These are phyloP conservation scores for Pao palembangensis DNA, from an alignment of 2,113 vertebrate genomes.

Conservation along the genomic window DNA sequence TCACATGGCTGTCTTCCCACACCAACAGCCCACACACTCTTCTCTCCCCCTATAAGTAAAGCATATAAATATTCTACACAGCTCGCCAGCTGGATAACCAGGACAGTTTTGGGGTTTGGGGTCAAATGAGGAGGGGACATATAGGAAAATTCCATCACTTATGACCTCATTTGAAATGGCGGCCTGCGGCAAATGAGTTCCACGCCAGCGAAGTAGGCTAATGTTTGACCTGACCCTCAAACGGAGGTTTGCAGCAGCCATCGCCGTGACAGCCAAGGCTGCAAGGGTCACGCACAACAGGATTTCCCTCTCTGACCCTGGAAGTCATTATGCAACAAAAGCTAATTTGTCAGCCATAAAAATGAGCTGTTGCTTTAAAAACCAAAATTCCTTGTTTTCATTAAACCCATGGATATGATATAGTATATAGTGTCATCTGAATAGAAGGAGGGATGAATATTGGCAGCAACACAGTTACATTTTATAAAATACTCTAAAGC, in stretches of 20 bases:
- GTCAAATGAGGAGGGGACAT: conserved; percentile 10
- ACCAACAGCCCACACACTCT: conserved; percentile 17
- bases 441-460: too few relatives aligned
- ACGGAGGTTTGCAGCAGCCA: conserved; percentile 20
- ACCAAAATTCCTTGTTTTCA: too few relatives aligned
- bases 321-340: conserved; percentile 24
- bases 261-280: conserved; percentile 9
- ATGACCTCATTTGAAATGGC: conserved; percentile 62
- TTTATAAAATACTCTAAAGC: too few relatives aligned
- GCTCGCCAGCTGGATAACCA: conserved; percentile 10
- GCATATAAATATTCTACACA: conserved; percentile 6
- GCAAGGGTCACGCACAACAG: conserved; percentile 15
- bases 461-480: too few relatives aligned
- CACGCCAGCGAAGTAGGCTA: conserved; percentile 64
- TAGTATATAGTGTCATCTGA: too few relatives aligned
- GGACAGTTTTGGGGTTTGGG: conserved; percentile 12
- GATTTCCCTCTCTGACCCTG: conserved; percentile 16
- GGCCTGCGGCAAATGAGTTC: conserved; percentile 48
- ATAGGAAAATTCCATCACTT: conserved; percentile 54
- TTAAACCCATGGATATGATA: too few relatives aligned
- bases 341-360: conserved; percentile 15
- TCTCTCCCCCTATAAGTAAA: not conserved
- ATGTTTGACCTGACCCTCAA: conserved; percentile 56
- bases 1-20: conserved; percentile 12
- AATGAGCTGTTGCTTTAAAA: not conserved